Base-by-base conservation (phyloP, 2,888 invertebrate genomes). In the Malthinus seriepunctatus region DNA sequence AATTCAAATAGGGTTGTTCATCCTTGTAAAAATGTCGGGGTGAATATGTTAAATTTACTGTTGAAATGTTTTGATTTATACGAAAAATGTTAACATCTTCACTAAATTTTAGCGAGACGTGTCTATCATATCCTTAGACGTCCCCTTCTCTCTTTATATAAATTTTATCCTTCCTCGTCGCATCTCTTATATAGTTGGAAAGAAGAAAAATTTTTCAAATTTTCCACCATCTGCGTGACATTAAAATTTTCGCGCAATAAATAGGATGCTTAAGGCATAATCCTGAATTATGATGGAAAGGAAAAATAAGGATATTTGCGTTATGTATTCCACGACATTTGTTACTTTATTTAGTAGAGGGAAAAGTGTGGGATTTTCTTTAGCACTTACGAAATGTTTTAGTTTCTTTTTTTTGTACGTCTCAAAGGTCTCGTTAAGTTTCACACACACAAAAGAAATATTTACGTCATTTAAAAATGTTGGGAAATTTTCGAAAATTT, bases 201-300 rank as follows among this genome's bases (percentile, higher is more conserved):
- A 23, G 23, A 5, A 23, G 23, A 23, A 23, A 5, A 23, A 23
- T 23, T 23, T 23, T 15, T 42, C 2, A 23, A 42, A 23, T 42
- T 42, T 42, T 12, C 34, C 56, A 67, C 69, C 76, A 75, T 73
- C 73, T 75, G 76, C 63, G 66, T 63, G 72, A 74, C 74, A 73
- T 76, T 74, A 75, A 71, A 75, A 73, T 76, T 75, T 73, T 75
- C 75, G 69, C 68, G 70, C 69, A 65, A 72, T 76, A 76, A 76
- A 76, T 76, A 74, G 69, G 62, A 65, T 66, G 64, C 67, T 67
- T 68, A 67, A 62, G 67, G 63, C 62, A 63, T 76, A 76, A 76
- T 76, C 76, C 75, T 76, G 73, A 76, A 71, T 74, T 76, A 76
- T 76, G 75, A 73, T 67, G 56, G 64, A 63, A 60, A 55, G 57